Evolutionary conservation across 2,888 invertebrate genomes (phyloP).

Genomic region (Leptura quadrifasciata): DNA sequence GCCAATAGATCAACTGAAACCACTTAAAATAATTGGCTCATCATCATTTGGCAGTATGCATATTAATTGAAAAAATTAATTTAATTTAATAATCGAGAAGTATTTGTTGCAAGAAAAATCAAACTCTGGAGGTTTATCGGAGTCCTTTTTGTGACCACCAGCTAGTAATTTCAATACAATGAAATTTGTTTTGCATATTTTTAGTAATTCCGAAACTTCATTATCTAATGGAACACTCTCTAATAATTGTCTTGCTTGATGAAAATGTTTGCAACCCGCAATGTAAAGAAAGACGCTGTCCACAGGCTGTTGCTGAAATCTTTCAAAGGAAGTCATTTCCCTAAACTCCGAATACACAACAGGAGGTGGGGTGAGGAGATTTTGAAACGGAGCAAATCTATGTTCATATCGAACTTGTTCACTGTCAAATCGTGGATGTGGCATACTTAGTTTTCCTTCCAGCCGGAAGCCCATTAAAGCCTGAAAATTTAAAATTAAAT

Average conservation of each 20-base stretch:
- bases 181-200: slow-evolving; percentile 96
- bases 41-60: too few species aligned
- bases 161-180: slow-evolving; percentile 94
- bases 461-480: slow-evolving; percentile 93
- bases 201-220: slow-evolving; percentile 88
- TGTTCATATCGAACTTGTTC: slow-evolving; percentile 97
- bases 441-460: slow-evolving; percentile 90
- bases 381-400: slow-evolving; percentile 92
- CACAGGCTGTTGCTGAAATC: slow-evolving; percentile 75
- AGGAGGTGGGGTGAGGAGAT: slow-evolving; percentile 91
- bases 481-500: slow-evolving; percentile 71
- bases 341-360: slow-evolving; percentile 93
- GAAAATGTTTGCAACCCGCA: slow-evolving; percentile 93
- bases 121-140: slow-evolving; percentile 89
- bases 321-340: slow-evolving; percentile 85
- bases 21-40: too few species aligned
- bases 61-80: slow-evolving; percentile 48
- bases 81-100: slow-evolving; percentile 91
- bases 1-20: too few species aligned
- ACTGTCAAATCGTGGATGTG: slow-evolving; percentile 92
- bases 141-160: slow-evolving; percentile 93
- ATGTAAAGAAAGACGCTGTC: slow-evolving; percentile 82
- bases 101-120: slow-evolving; percentile 92
- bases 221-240: slow-evolving; percentile 89
- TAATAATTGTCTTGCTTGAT: slow-evolving; percentile 89